Base-by-base conservation (phyloP, 2,888 invertebrate species). In the Athrips mouffetella region DNA sequence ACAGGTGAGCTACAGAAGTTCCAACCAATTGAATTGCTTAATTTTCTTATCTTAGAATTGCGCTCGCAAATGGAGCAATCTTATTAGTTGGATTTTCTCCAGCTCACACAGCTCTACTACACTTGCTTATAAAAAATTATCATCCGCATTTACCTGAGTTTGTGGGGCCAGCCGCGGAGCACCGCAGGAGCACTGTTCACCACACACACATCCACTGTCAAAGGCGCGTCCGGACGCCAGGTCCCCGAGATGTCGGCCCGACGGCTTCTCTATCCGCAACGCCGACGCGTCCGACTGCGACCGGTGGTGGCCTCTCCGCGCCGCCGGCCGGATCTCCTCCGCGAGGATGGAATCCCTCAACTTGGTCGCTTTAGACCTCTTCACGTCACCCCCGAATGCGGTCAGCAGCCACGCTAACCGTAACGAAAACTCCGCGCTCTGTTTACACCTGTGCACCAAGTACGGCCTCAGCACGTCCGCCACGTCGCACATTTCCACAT, bases 401-500 rank as follows among this genome's bases (percentile, higher is more conserved):
- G 98, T 97, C 71, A 99, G 89, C 47, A 99, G 89, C 99, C 99
- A 99, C 70, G 97, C 95, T 75, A 98, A 94, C 79, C 97, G 94
- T 61, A 99, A 90, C 37, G 98, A 97, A 84, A 99, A 99, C 88
- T 98, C 98, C 52, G 96, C 96, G 59, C 97, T 97, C 77, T 94
- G 92, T 69, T 98, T 92, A 91, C 98, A 98, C 76, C 89, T 75
- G 67, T 81, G 67, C 67, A 88, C 86, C 63, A 89, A 71, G 68
- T 89, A 89, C 39, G 89, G 89, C 59, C 76, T 73, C 57, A 89
- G 68, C 59, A 89, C 83, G 89, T 99, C 98, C 48, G 99, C 98
- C 60, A 98, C 94, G 76, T 98, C 98, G 69, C 95, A 95, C 93
- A 98, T 97, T 89, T 98, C 98, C 82, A 99, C 96, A 80, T 98